phyloP scores from a whole-genome alignment of 2,113 vertebrate genomes.

The Emydocephalus ijimae region DNA sequence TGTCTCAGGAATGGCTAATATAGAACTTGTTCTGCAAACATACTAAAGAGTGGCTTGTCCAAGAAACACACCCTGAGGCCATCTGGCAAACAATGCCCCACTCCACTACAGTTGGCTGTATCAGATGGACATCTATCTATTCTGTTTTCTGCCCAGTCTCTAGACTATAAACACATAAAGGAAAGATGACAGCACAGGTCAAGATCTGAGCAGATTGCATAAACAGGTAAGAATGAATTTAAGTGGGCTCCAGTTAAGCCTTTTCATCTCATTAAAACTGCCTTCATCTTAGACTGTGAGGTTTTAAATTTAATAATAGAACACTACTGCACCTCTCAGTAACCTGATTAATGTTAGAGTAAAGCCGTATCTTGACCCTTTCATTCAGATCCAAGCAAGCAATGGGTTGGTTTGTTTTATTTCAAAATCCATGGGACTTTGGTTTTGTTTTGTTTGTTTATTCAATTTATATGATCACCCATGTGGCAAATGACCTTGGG shows the following conservation, averaged over 20 bases:
- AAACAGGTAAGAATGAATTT: slow-evolving; percentile 76
- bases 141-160: slow-evolving; percentile 29
- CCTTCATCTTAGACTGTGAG: slow-evolving; percentile 64
- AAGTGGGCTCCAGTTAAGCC: slow-evolving; percentile 78
- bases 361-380: slow-evolving; percentile 11
- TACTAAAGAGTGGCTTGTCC: not conserved
- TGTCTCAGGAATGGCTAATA: not conserved
- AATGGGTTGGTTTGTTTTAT: slow-evolving; percentile 33
- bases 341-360: slow-evolving; percentile 60
- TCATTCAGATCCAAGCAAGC: slow-evolving; percentile 19
- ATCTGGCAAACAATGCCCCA: not conserved
- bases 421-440: rapidly evolving
- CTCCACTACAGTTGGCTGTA: not conserved
- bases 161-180: slow-evolving; percentile 42
- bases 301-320: slow-evolving; percentile 72
- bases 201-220: slow-evolving; percentile 69
- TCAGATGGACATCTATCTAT: slow-evolving; percentile 29
- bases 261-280: slow-evolving; percentile 80
- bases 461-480: not conserved
- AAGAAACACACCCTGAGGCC: not conserved
- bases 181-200: slow-evolving; percentile 62
- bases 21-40: not conserved
- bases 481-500: not conserved
- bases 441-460: not conserved
- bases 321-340: slow-evolving; percentile 63